These are phyloP conservation scores for Phyllotreta striolata DNA, from an alignment of 2,888 invertebrate species.

Conservation along the genomic window DNA sequence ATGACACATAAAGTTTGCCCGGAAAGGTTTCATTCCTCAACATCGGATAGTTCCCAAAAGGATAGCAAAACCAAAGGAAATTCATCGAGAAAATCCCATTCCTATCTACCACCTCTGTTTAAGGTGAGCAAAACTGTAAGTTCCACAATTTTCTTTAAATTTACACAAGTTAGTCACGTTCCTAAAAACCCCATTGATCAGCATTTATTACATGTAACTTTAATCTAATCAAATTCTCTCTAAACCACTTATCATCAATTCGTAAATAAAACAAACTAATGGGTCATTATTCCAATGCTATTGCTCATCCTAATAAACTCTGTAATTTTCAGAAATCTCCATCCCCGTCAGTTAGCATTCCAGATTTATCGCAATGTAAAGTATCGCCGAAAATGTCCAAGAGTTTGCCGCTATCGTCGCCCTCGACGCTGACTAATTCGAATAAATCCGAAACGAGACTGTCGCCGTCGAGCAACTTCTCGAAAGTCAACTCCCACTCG, in stretches of 20 bases:
- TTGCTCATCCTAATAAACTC: neutral
- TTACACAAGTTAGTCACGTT: neutral
- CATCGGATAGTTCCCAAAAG: conserved; percentile 50
- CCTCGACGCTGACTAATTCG: conserved; percentile 28
- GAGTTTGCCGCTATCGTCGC: conserved; percentile 33
- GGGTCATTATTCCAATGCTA: neutral
- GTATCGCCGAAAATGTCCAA: conserved; percentile 44
- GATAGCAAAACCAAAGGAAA: conserved; percentile 54
- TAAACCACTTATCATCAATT: no score
- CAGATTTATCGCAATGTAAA: conserved; percentile 41
- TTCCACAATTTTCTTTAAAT: neutral
- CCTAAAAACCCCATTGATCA: no score
- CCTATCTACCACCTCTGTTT: conserved; percentile 45
- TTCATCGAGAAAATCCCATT: conserved; percentile 48
- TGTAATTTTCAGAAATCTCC: conserved; percentile 40
- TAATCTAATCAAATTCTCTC: no score
- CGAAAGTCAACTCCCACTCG: conserved; percentile 32
- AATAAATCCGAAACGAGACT: conserved; percentile 40
- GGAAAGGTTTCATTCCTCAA: conserved; percentile 43
- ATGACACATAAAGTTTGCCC: conserved; percentile 47
- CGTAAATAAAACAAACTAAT: no score
- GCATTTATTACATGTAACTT: no score
- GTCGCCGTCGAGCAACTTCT: conserved; percentile 35
- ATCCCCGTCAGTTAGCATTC: conserved; percentile 40
- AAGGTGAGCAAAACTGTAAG: conserved; percentile 43